Evolutionary conservation across 2,113 vertebrate species (phyloP).

Genomic region (Rhea americana): DNA sequence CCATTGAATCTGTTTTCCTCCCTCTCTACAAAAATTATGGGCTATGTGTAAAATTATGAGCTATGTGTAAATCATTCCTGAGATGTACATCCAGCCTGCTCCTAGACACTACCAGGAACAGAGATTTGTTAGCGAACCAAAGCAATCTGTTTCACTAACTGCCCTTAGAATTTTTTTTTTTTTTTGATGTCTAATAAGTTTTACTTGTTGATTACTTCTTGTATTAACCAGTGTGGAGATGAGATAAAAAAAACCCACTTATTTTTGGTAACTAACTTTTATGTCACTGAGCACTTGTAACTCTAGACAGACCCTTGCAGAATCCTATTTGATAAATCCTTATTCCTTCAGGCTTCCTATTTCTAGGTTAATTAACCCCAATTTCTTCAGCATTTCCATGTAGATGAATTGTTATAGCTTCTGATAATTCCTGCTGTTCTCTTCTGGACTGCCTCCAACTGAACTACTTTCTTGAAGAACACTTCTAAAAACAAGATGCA

Average conservation of each 20-base stretch:
- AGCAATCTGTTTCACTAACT: not conserved
- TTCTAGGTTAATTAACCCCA: not conserved
- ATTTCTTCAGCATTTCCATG: slow-evolving; percentile 9
- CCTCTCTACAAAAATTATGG: accelerated
- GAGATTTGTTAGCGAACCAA: not conserved
- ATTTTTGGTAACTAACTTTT: not conserved
- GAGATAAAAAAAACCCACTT: not conserved
- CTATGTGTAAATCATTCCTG: not conserved
- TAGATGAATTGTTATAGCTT: not conserved
- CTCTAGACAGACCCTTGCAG: not conserved
- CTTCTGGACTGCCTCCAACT: slow-evolving; percentile 10
- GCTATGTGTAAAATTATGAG: not conserved
- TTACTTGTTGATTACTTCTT: not conserved
- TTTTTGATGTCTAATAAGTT: not conserved
- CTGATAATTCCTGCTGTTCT: not conserved
- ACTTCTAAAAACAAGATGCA: slow-evolving; percentile 9
- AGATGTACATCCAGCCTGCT: not conserved
- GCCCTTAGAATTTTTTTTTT: not conserved
- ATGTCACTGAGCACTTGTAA: not conserved
- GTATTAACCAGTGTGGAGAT: not conserved
- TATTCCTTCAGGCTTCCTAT: not conserved
- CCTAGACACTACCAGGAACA: not conserved
- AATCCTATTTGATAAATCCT: not conserved
- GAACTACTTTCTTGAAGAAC: slow-evolving; percentile 11
- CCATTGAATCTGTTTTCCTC: not conserved